Conservation (phyloP, 2,113 vertebrate genomes). For the Crocuta crocuta region DNA sequence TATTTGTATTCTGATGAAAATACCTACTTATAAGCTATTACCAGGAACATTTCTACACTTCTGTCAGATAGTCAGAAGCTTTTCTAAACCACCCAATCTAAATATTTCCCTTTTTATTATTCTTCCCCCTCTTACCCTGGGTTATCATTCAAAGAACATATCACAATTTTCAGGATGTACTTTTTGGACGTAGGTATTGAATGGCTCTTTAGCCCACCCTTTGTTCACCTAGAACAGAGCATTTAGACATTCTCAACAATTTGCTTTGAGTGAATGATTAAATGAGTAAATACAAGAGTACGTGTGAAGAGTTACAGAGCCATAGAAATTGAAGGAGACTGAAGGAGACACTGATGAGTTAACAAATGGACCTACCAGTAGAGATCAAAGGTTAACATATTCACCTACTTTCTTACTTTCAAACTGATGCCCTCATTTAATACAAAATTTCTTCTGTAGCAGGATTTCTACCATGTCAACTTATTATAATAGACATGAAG, state of each 20-base stretch:
- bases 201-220: not conserved
- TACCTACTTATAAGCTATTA: not conserved
- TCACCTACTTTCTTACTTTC: not conserved
- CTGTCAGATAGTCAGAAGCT: not conserved
- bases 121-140: not conserved
- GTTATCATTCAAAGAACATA: not conserved
- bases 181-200: not conserved
- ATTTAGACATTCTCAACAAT: not conserved
- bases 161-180: not conserved
- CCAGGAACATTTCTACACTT: not conserved
- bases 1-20: not conserved
- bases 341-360: not conserved
- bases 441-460: not conserved
- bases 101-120: not conserved
- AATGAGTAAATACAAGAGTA: not conserved
- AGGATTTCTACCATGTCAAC: not conserved
- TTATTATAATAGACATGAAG: not conserved
- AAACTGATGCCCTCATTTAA: slow-evolving; percentile 28
- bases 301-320: not conserved
- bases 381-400: slow-evolving; percentile 16
- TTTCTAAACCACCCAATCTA: not conserved
- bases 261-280: not conserved
- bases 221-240: not conserved
- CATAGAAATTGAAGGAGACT: not conserved
- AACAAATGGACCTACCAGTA: not conserved